phyloP scores from a whole-genome alignment of 2,797 vertebrate species.

The Poliocrania exsul region DNA sequence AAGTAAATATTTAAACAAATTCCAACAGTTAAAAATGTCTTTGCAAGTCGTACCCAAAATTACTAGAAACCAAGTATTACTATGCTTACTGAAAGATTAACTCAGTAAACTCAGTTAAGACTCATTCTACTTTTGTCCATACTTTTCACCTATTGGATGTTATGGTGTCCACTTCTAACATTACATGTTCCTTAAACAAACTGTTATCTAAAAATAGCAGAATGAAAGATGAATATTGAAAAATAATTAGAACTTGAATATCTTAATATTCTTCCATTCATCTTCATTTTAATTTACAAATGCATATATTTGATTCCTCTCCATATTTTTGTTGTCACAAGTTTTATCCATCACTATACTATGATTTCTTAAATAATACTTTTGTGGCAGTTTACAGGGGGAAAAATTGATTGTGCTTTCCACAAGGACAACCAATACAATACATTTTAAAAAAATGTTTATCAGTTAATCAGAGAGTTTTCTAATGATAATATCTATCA shows the following conservation, averaged over 20 bases:
- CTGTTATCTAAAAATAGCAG: not conserved
- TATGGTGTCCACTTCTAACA: not conserved
- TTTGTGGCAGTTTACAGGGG: not conserved
- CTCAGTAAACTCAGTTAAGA: not conserved
- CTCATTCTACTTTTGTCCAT: not conserved
- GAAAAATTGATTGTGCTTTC: not conserved
- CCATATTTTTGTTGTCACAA: not conserved
- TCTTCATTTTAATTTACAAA: not conserved
- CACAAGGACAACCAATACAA: not conserved
- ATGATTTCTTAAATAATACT: not conserved
- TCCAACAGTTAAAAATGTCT: not conserved
- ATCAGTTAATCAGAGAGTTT: not conserved
- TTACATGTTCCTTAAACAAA: not conserved
- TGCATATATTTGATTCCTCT: not conserved
- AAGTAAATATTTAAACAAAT: conserved; percentile 47
- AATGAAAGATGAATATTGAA: not conserved
- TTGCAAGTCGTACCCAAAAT: not conserved
- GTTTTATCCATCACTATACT: not conserved
- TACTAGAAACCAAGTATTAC: not conserved
- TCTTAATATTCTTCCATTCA: not conserved
- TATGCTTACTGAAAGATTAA: not conserved
- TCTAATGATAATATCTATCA: not conserved
- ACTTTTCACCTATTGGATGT: not conserved
- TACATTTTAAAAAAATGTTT: accelerated
- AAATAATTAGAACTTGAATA: not conserved